Evolutionary conservation across 2,797 vertebrate species (phyloP), one percentile per base, ranked within the genome.

Genomic region (Tragopan temminckii): DNA sequence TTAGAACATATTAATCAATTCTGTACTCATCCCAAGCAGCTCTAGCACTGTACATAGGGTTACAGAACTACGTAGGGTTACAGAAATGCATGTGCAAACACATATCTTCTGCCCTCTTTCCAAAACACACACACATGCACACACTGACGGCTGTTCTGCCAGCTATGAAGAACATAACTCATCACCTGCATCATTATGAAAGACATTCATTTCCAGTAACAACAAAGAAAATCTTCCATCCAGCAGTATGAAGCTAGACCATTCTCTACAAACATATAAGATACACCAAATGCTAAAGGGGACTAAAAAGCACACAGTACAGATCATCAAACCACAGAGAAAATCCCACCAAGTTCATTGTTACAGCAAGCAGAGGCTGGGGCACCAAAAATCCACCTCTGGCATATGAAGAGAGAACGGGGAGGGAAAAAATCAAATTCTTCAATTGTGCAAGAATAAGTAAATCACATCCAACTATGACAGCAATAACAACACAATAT

Each of bases 401-500:
- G 58, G 25, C 15, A 13, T 15, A 23, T 6, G 12, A 84, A 57
- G 11, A 59, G 13, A 35, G 11, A 69, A 5, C 20, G 18, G 1
- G 38, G 11, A 31, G 5, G 43, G 23, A 13, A 3, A 35, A 27
- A 29, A 8, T 38, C 25, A 50, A 15, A 36, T n/a, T 53, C 43
- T 50, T 57, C 74, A 78, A 46, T 15, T 69, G 61, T 68, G 21
- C 2, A 4, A 36, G 50, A 35, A 0, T 0, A 45, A 18, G 50
- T 50, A 48, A 86, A 67, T 76, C 40, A 13, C 48, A 75, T 35
- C 15, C 61, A 81, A 5, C 33, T 36, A 21, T 61, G 38, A 43
- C 1, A 80, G 23, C 31, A 42, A 36, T 68, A 70, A 85, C 0
- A 3, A 85, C 0, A 3, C 14, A 29, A 0, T 35, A 24, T 13